Conservation (phyloP, 2,888 invertebrate genomes). For the Phyllotreta striolata region DNA sequence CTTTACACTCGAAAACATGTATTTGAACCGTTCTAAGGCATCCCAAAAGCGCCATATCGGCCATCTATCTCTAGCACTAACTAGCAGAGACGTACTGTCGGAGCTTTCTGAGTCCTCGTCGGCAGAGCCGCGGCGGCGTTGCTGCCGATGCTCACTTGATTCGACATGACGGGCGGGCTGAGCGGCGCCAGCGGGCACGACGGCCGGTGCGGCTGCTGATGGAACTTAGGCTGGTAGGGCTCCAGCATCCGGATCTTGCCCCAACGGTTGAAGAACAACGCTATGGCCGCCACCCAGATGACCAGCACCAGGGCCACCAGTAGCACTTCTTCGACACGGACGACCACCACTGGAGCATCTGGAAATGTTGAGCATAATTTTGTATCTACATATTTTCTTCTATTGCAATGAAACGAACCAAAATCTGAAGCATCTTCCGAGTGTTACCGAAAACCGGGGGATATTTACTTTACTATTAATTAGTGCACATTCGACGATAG, state of each 20-base stretch:
- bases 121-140: constrained; percentile 35
- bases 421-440: no score
- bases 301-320: constrained; percentile 85
- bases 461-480: no score
- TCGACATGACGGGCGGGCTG: constrained; percentile 56
- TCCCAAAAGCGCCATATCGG: constrained; percentile 12
- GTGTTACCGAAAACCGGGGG: no score
- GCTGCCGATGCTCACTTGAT: constrained; percentile 58
- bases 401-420: no score
- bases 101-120: constrained; percentile 48
- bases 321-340: constrained; percentile 84
- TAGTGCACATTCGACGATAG: no score
- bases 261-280: constrained; percentile 93
- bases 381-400: no score
- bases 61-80: constrained; percentile 23
- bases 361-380: constrained; percentile 35
- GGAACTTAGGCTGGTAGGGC: constrained; percentile 90
- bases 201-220: constrained; percentile 79
- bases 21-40: no score
- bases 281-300: constrained; percentile 89
- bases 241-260: constrained; percentile 93
- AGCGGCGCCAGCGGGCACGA: constrained; percentile 72
- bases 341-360: constrained; percentile 70
- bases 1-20: no score
- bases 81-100: constrained; percentile 46